Percentiles rank a stretch among this genome's conserved stretches.
Evolutionary conservation across 1,140 invertebrate species (phyloP).

Genomic region (Andrena cerasifolii): DNA sequence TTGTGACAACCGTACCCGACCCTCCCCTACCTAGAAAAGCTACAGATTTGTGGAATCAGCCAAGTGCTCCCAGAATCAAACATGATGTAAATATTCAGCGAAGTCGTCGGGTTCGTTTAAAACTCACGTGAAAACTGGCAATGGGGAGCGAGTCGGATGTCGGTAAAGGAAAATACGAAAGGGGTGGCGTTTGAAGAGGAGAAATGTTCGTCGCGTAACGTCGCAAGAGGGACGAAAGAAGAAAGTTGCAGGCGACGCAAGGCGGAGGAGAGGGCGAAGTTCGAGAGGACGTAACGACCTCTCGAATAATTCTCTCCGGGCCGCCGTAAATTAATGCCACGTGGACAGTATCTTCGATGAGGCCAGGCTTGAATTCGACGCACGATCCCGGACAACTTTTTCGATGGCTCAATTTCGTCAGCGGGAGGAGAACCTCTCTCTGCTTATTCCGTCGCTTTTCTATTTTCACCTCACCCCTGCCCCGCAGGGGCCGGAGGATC

Average conservation of each 20-base stretch:
- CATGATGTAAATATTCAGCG: background rate
- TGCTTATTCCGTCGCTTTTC: conserved; percentile 4
- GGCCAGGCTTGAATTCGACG: conserved; percentile 66
- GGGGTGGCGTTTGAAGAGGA: background rate
- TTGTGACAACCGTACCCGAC: too few species aligned
- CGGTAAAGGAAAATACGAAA: background rate
- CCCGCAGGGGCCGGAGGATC: conserved; percentile 40
- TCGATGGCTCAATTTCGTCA: conserved; percentile 77
- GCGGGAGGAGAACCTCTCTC: conserved; percentile 29
- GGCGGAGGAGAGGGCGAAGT: background rate
- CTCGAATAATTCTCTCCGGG: conserved; percentile 52
- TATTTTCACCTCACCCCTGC: background rate
- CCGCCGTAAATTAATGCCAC: conserved; percentile 64
- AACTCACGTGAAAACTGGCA: background rate
- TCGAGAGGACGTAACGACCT: conserved; percentile 39
- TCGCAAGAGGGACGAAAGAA: background rate
- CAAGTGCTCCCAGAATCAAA: too few species aligned
- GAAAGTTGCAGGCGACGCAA: conserved; percentile 17
- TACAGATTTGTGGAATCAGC: too few species aligned
- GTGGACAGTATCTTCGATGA: conserved; percentile 36
- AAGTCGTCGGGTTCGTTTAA: too few species aligned
- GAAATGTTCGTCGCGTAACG: conserved; percentile 15
- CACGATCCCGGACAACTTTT: conserved; percentile 74
- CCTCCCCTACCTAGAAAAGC: too few species aligned
- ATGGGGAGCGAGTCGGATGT: background rate